A percentile compares a stretch with the other conserved stretches of the same genome.
phyloP scores from a whole-genome alignment of 92 coral and sea anemone genomes.

The Desmophyllum pertusum region DNA sequence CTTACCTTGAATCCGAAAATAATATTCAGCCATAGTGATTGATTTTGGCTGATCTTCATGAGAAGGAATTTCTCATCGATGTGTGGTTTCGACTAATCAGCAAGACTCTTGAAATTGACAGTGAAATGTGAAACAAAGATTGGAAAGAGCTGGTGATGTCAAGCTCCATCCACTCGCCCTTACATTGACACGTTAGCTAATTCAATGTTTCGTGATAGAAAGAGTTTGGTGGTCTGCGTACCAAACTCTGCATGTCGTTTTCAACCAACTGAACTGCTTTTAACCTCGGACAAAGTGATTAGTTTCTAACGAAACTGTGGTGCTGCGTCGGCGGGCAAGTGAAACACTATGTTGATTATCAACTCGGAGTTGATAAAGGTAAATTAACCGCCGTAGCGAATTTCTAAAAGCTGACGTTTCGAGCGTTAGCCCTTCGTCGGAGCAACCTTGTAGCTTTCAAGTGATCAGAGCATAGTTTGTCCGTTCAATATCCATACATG shows the following conservation, averaged over 20 bases:
- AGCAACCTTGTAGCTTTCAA: neutral
- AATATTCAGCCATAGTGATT: neutral
- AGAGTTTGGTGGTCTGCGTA: neutral
- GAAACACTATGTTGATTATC: too few species aligned
- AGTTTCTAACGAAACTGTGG: too few species aligned
- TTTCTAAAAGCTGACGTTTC: too few species aligned
- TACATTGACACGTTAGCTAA: slow-evolving; percentile 1
- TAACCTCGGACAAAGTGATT: too few species aligned
- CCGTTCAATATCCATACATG: neutral
- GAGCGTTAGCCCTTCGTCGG: too few species aligned
- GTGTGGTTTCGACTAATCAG: neutral
- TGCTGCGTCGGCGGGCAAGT: too few species aligned
- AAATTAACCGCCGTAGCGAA: too few species aligned
- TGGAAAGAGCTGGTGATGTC: neutral
- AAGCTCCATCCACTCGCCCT: neutral
- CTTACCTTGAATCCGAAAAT: neutral
- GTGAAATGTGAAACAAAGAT: neutral
- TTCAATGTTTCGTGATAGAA: neutral
- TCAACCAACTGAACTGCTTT: neutral
- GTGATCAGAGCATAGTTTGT: too few species aligned
- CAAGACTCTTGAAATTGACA: slow-evolving; percentile 5
- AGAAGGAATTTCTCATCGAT: neutral
- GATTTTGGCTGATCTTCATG: neutral
- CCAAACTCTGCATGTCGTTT: neutral
- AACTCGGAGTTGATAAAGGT: too few species aligned